Base-by-base conservation (phyloP, 2,888 invertebrate genomes). In the Helobdella robusta region DNA sequence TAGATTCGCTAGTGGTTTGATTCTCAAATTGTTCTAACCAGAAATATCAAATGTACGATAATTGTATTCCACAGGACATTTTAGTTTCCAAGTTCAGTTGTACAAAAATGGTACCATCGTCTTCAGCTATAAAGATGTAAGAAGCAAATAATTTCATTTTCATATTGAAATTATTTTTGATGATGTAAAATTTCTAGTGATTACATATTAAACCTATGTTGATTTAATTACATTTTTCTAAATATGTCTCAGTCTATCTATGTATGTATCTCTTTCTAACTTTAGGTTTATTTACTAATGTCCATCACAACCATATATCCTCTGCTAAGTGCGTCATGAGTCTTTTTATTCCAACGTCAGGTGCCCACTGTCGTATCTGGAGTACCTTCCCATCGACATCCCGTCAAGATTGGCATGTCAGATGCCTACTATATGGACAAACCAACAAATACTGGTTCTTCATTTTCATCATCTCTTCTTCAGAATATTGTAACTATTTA, bases 371-470 rank as follows among this genome's bases (percentile, higher is more conserved):
- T 58, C 30, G 30, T 52, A 23, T 84, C 85, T 68, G 79, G 84
- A 2, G 92, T 98, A 71, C 85, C 86, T 73, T 89, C 91, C 75
- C 84, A 84, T 32, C 84, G 86, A 66, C 97, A 98, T 82, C 97
- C 97, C 0, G 94, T 97, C 44, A 97, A 97, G 83, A 88, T 97
- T 64, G 98, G 98, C 54, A 84, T 98, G 56, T 94, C 94, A 58
- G 97, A 98, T 81, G 98, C 98, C 0, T 98, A 94, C 77, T 89
- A 94, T 72, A 88, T 89, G 75, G 92, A 95, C 62, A 54, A 67
- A 56, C 56, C 62, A 15, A 68, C 68, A 25, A 63, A 50, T 54
- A 48, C 65, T 2, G 68, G 69, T 69, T 59, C 18, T 23, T 25
- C n/a, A 6, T 64, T 2, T n/a, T 46, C 28, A 35, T 35, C 34